Percentiles rank a stretch among this genome's conserved stretches.
Evolutionary conservation across 2,888 invertebrate species (phyloP).

Genomic region (Phyllotreta cruciferae): DNA sequence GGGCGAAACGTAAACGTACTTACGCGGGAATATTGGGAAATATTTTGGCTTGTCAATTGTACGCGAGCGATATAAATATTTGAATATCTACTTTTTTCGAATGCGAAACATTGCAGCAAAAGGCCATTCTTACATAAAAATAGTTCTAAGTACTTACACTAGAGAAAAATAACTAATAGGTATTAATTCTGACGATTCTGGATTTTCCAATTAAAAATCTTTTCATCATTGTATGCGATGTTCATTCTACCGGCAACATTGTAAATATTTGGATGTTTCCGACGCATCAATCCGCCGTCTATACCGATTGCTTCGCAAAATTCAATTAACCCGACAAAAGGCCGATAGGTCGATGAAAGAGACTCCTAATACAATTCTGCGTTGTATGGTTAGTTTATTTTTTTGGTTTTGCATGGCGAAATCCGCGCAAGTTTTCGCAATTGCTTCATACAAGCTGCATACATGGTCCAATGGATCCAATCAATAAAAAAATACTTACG

Average conservation of each 20-base stretch:
- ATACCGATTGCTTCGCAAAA: conserved; percentile 14
- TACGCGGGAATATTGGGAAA: no score
- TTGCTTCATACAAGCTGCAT: no score
- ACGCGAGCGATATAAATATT: no score
- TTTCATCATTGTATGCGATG: neutral
- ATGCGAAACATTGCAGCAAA: no score
- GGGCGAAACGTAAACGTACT: no score
- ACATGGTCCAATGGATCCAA: no score
- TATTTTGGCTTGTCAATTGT: no score
- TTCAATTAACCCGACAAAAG: conserved; percentile 21
- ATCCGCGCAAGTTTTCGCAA: neutral
- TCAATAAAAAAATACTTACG: no score
- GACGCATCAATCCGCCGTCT: conserved; percentile 2
- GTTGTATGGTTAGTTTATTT: neutral
- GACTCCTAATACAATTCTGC: neutral
- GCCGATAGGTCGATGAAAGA: conserved; percentile 2
- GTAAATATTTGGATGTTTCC: conserved; percentile 18
- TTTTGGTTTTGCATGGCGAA: conserved; percentile 1
- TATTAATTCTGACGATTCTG: neutral
- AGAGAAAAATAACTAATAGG: neutral
- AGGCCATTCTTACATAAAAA: no score
- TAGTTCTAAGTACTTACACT: no score
- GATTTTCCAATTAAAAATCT: conserved; percentile 14
- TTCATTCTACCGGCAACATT: conserved; percentile 5
- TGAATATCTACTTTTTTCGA: no score